A percentile compares a stretch with the other conserved stretches of the same genome.
phyloP scores from a whole-genome alignment of 1,140 invertebrate species.

The Telenomus remus region DNA sequence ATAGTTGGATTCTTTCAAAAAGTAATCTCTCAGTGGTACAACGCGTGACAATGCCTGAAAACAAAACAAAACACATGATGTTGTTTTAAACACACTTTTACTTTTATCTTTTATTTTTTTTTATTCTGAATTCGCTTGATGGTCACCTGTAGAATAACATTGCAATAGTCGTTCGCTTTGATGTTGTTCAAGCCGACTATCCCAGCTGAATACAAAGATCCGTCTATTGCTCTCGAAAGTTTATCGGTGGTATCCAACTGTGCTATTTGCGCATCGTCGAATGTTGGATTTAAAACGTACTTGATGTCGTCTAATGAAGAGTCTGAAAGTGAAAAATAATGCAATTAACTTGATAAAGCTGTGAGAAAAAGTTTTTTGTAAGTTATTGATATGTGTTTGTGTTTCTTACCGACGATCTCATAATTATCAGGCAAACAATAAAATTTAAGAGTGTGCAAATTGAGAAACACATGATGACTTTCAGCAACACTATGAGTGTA shows the following conservation, averaged over 20 bases:
- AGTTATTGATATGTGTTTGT: too few relatives aligned
- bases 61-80: neutral
- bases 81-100: constrained; percentile 4
- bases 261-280: constrained; percentile 87
- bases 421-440: constrained; percentile 99
- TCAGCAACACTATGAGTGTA: constrained; percentile 98
- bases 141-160: constrained; percentile 96
- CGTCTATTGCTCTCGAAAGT: constrained; percentile 95
- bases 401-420: constrained; percentile 92
- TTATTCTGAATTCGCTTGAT: neutral
- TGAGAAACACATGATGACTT: constrained; percentile 98
- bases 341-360: too few relatives aligned
- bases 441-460: constrained; percentile 97
- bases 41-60: constrained; percentile 94
- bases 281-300: constrained; percentile 99
- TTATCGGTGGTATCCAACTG: constrained; percentile 89
- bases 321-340: constrained; percentile 81
- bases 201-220: constrained; percentile 96
- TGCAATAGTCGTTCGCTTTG: constrained; percentile 99
- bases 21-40: constrained; percentile 94
- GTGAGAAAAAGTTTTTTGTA: too few relatives aligned
- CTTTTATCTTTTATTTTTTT: neutral
- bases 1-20: constrained; percentile 95
- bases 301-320: constrained; percentile 99
- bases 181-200: constrained; percentile 99